Percentiles rank a stretch among this genome's conserved stretches.
These are phyloP conservation scores for Lichenostomus cassidix DNA, from an alignment of 2,113 vertebrate species.

Conservation along the genomic window DNA sequence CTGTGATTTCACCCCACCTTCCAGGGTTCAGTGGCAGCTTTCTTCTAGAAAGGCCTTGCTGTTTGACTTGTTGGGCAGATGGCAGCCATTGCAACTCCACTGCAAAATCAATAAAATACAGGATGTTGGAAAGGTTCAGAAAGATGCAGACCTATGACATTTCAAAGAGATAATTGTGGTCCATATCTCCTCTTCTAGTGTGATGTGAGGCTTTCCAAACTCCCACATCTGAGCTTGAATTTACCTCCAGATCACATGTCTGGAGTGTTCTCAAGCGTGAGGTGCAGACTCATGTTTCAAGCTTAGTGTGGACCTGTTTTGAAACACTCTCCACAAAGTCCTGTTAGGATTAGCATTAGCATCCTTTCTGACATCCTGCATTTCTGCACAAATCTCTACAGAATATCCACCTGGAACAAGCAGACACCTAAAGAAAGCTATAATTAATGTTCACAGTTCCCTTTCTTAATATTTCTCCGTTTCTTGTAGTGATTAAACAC, in stretches of 20 bases:
- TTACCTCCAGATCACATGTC: neutral
- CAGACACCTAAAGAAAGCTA: neutral
- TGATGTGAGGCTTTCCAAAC: neutral
- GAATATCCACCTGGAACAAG: neutral
- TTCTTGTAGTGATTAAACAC: neutral
- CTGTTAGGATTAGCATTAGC: neutral
- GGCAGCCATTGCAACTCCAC: neutral
- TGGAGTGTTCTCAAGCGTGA: neutral
- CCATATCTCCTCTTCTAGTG: neutral
- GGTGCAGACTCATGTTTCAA: neutral
- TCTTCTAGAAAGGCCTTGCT: neutral
- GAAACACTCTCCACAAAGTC: neutral
- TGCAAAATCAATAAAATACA: neutral
- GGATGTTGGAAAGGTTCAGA: neutral
- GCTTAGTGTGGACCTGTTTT: neutral
- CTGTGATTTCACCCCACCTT: neutral
- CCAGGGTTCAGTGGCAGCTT: neutral
- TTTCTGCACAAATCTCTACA: neutral
- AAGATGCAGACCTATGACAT: neutral
- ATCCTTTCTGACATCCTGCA: neutral
- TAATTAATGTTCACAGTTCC: neutral
- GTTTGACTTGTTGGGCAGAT: neutral
- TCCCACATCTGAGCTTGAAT: neutral
- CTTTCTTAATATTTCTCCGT: neutral
- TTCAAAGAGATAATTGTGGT: neutral